A percentile compares a stretch with the other conserved stretches of the same genome.
Conservation (phyloP, 2,888 invertebrate species). For the Drosophila hamatofila region DNA sequence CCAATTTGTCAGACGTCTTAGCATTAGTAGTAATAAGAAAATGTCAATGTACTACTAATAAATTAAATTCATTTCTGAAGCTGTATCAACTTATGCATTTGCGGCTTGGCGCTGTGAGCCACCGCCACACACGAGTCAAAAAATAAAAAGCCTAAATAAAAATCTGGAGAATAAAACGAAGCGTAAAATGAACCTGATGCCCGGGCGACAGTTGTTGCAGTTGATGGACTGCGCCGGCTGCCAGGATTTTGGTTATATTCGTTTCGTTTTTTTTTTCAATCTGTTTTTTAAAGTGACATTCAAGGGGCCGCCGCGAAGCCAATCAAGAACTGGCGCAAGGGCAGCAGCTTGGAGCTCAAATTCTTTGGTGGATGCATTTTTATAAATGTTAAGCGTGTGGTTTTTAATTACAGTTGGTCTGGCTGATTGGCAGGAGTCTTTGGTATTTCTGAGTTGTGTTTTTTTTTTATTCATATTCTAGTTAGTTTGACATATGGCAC, state of each 20-base stretch:
- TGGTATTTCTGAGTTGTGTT: slow-evolving; percentile 16
- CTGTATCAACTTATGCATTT: slow-evolving; percentile 53
- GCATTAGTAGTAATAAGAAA: no score
- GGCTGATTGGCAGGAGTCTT: slow-evolving; percentile 18
- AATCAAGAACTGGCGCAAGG: slow-evolving; percentile 76
- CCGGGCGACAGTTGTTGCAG: slow-evolving; percentile 56
- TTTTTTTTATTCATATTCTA: slow-evolving; percentile 12
- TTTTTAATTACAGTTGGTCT: slow-evolving; percentile 72
- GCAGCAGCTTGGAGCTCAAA: slow-evolving; percentile 61
- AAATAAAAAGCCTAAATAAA: slow-evolving; percentile 11
- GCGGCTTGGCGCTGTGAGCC: slow-evolving; percentile 39
- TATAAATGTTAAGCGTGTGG: slow-evolving; percentile 71
- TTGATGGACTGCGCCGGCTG: slow-evolving; percentile 60
- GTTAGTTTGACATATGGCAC: slow-evolving; percentile 69
- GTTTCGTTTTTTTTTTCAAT: slow-evolving; percentile 20
- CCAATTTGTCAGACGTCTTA: no score
- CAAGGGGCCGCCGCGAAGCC: slow-evolving; percentile 76
- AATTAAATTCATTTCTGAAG: slow-evolving; percentile 39
- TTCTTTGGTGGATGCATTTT: slow-evolving; percentile 44
- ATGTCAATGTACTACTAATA: no score
- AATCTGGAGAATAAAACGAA: slow-evolving; percentile 46
- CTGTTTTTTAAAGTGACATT: slow-evolving; percentile 48
- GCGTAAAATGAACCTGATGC: slow-evolving; percentile 57
- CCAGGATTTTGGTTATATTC: slow-evolving; percentile 38
- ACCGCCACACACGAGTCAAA: slow-evolving; percentile 63